Evolutionary conservation across 2,113 vertebrate species (phyloP), one percentile per base, ranked within the genome.

Genomic region (Octodon degus): DNA sequence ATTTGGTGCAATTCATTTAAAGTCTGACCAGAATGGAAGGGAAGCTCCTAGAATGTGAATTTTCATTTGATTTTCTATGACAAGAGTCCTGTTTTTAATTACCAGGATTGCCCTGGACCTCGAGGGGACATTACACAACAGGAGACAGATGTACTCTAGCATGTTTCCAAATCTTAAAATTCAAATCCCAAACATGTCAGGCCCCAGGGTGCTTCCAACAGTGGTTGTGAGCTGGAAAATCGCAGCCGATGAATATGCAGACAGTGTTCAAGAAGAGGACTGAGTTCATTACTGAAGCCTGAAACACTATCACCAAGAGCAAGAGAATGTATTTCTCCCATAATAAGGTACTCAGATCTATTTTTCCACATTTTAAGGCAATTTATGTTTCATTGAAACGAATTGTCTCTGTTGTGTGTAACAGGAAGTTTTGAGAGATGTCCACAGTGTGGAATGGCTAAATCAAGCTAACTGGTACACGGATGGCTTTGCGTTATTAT

Each of bases 1-100:
- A 43, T 70, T 96, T 90, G 93, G 92, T 83, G 68, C 50, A 94
- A 86, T 93, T 95, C 24, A 90, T 86, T 86, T 80, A 86, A 91
- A 91, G 40, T 74, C 62, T 94, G 93, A 84, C 80, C 74, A 72
- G 24, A 72, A 40, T 16, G 13, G 34, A 90, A 74, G 40, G 14
- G 58, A 82, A 47, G 30, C 24, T 58, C 37, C 32, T 53, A 47
- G 47, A 30, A 13, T 79, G 19, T 91, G 70, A 92, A 70, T 90
- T 83, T 60, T 34, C 50, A 60, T 83, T 19, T 25, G 5, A 81
- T 92, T 79, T 25, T 89, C 17, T 94, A 72, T 1, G 43, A 68
- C 70, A 89, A 62, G 82, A 62, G 30, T 91, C 47, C 12, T 90
- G 25, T 81, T 32, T 90, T 53, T 79, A 81, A 62, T 60, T 53